Evolutionary conservation across 2,888 invertebrate genomes (phyloP).

Genomic region (Melieria crassipennis): DNA sequence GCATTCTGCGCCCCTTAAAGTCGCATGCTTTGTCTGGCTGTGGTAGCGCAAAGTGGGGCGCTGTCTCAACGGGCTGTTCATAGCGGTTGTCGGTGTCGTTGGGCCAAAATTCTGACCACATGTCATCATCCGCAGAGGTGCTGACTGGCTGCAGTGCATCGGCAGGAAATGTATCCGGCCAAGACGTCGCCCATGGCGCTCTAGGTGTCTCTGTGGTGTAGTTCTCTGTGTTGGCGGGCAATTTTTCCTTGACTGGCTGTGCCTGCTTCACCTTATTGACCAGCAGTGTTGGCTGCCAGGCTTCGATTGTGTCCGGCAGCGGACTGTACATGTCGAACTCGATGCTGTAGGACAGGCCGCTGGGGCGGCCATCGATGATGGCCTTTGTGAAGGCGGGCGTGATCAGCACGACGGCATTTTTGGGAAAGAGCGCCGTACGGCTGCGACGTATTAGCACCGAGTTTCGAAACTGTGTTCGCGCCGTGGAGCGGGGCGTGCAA

Average conservation of each 20-base stretch:
- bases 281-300: conserved; percentile 50
- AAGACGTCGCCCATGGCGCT: neutral
- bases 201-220: neutral
- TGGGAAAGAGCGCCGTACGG: conserved; percentile 52
- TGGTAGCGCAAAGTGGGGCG: neutral
- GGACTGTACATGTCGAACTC: conserved; percentile 54
- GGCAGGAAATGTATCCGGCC: no score
- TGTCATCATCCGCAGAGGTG: neutral
- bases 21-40: neutral
- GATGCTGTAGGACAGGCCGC: conserved; percentile 49
- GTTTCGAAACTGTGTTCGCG: conserved; percentile 34
- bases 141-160: no score
- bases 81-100: neutral
- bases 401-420: conserved; percentile 46
- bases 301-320: conserved; percentile 54
- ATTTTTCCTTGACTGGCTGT: neutral
- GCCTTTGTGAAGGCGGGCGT: conserved; percentile 52
- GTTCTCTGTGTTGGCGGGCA: neutral
- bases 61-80: neutral
- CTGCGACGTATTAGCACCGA: conserved; percentile 47
- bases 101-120: neutral
- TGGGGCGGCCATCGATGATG: conserved; percentile 49
- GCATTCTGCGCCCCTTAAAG: neutral
- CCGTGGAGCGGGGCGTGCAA: conserved; percentile 16
- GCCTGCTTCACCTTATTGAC: conserved; percentile 26